Evolutionary conservation across 2,888 invertebrate species (phyloP).

Genomic region (Ichneumon xanthorius): DNA sequence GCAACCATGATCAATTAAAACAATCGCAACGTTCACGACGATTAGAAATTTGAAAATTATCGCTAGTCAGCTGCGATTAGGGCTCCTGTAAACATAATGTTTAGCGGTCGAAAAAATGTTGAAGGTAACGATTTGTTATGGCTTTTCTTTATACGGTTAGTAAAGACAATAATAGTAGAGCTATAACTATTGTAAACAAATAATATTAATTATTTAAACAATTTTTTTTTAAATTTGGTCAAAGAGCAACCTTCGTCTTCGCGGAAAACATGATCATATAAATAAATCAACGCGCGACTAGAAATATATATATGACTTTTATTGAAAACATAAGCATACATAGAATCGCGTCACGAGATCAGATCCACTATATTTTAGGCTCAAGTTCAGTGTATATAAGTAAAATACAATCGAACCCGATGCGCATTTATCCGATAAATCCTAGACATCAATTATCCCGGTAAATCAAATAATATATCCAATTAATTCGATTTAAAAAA

Average conservation of each 20-base stretch:
- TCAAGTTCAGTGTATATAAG: neutral
- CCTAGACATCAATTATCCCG: neutral
- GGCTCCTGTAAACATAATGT: neutral
- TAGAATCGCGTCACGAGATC: neutral
- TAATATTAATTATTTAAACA: neutral
- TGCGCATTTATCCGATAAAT: neutral
- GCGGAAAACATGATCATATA: neutral
- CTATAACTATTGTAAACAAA: neutral
- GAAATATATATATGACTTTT: conserved; percentile 7
- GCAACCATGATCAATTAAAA: too few relatives aligned
- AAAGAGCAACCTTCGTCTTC: neutral
- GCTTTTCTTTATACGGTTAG: too few relatives aligned
- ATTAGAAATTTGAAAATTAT: neutral
- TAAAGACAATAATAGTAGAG: neutral
- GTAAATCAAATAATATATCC: neutral
- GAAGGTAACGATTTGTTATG: neutral
- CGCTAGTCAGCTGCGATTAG: neutral
- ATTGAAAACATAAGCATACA: neutral
- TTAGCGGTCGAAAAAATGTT: neutral
- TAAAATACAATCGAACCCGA: neutral
- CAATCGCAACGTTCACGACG: too few relatives aligned
- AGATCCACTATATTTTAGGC: neutral
- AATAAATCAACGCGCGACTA: neutral
- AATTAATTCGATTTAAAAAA: neutral
- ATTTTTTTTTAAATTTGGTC: neutral